phyloP scores from a whole-genome alignment of 2,797 vertebrate genomes.

The Margarornis squamiger region DNA sequence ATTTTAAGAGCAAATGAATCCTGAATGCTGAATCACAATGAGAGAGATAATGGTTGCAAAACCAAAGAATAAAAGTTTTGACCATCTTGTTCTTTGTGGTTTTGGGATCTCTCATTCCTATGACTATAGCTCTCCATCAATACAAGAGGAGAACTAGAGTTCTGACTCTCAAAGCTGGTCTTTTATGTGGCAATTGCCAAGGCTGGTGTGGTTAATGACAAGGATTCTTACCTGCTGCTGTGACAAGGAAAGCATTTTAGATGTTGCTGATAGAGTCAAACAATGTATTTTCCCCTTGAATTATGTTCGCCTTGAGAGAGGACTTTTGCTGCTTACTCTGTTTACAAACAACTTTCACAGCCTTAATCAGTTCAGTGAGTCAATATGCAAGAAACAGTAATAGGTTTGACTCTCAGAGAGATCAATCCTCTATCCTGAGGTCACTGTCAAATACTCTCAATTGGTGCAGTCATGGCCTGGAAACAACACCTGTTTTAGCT shows the following conservation, averaged over 20 bases:
- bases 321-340: background rate
- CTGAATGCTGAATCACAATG: background rate
- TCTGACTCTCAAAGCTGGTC: background rate
- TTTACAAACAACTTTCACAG: background rate
- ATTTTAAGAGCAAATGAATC: background rate
- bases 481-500: background rate
- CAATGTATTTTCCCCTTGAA: background rate
- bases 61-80: background rate
- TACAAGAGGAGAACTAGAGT: background rate
- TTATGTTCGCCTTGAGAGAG: background rate
- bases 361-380: background rate
- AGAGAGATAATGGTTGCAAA: background rate
- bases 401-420: background rate
- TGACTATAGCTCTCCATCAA: background rate
- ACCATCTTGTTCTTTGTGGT: background rate
- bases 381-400: background rate
- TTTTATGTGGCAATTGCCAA: background rate
- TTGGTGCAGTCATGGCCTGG: background rate
- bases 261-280: background rate
- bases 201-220: background rate
- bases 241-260: background rate
- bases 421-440: background rate
- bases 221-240: background rate
- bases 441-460: background rate
- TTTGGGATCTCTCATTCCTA: background rate